Base-by-base conservation (phyloP, 1,140 invertebrate species). In the Stegodyphus mimosarum region DNA sequence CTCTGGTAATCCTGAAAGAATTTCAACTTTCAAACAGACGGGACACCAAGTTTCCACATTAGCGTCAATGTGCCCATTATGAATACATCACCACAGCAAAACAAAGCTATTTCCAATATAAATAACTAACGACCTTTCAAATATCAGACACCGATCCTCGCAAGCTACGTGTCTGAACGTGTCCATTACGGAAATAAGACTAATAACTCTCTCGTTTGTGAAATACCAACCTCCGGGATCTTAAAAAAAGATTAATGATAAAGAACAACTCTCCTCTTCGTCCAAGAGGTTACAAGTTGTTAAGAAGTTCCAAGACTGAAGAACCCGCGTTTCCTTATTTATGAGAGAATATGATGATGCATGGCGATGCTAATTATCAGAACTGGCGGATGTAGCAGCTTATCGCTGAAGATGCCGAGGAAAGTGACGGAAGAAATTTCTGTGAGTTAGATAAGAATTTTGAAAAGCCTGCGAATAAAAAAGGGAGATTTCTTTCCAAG, bases 181-280 rank as follows among this genome's bases (percentile, higher is more conserved):
- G n/a, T 17, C 71, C 71, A 73, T 13, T 51, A 49, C 48, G 50
- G 49, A 50, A 73, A 73, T 73, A 73, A 51, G 71, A 53, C 71
- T 53, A 51, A 73, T 73, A 73, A 73, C 51, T 52, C 71, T 50
- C 48, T 9, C n/a, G 15, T 17, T 50, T 5, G 50, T 10, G 11
- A 51, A 6, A 33, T 33, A 33, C 33, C 33, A 48, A 73, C 2
- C 48, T 5, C 15, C 7, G 15, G 52, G 17, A 18, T 9, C 18
- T 33, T 51, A 51, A 73, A 73, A 51, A 53, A 73, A 73, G 71
- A 73, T 73, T 73, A 73, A 73, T 73, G 71, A 73, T 53, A 73
- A 73, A 73, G 71, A 73, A 51, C 50, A 73, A n/a, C 71, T 15
- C 15, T 60, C 15, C 5, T 15, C 15, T 15, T 60, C 15, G 55